Evolutionary conservation across 2,888 invertebrate genomes (phyloP), one percentile per base, ranked within the genome.

Genomic region (Nezara viridula): DNA sequence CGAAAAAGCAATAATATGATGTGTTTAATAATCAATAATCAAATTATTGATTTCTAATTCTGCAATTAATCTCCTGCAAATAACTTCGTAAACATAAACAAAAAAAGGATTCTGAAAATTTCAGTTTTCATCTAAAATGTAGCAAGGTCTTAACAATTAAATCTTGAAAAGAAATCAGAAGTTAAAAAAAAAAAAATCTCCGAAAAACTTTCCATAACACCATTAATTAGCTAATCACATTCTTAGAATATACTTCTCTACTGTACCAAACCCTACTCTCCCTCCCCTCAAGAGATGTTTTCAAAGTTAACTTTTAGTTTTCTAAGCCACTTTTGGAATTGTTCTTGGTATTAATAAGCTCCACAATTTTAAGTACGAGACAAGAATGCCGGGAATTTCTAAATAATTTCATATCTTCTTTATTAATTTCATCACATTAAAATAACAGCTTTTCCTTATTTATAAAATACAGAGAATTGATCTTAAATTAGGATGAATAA

Each of bases 251-350:
- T n/a, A n/a, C n/a, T n/a, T 55, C 27, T 5, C 14, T 24, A 50
- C 50, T 55, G n/a, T 16, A 14, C 60, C 14, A 27, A 60, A 19
- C 7, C 60, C n/a, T n/a, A n/a, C n/a, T n/a, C n/a, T n/a, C n/a
- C 27, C 60, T 27, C 27, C 32, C 60, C 27, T 16, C 16, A 27
- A 27, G 60, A 14, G 27, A 60, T 60, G 60, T 27, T 60, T 60
- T 14, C 27, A 16, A 60, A 60, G 14, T 14, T 14, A 60, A 60
- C 60, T 60, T 55, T n/a, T 32, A 60, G 60, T 60, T 27, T 14
- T 60, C 27, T 60, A 60, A 60, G 60, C 60, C 60, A 60, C 60
- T 60, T 60, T 60, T 60, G 60, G 60, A 60, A 60, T 60, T 60
- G 60, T 60, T 60, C 27, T 60, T 60, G 7, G 27, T 27, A 40